Conservation (phyloP, 2,797 vertebrate genomes). For the Scolopax rusticola region DNA sequence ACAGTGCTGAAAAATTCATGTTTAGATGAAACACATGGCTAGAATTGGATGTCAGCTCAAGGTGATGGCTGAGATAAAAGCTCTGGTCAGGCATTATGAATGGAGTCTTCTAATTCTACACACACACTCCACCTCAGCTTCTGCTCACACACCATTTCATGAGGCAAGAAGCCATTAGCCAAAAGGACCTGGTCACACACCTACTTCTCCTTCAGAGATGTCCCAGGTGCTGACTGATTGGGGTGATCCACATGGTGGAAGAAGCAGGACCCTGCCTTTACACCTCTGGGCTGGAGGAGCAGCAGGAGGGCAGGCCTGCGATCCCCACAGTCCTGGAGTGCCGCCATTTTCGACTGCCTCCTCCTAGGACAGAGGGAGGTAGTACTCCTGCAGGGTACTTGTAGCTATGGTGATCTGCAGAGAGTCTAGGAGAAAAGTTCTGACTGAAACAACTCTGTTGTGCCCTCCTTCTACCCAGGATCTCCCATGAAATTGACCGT, state of each 20-base stretch:
- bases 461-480: too few relatives aligned
- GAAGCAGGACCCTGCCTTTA: neutral
- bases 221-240: rapidly evolving
- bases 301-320: neutral
- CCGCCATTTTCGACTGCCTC: neutral
- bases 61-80: neutral
- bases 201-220: neutral
- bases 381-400: neutral
- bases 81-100: too few relatives aligned
- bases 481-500: neutral
- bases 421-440: neutral
- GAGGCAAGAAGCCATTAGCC: neutral
- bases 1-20: too few relatives aligned
- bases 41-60: too few relatives aligned
- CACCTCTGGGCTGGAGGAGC: rapidly evolving
- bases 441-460: neutral
- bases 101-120: too few relatives aligned
- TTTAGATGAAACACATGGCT: too few relatives aligned
- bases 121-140: rapidly evolving
- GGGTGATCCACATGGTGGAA: neutral
- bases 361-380: rapidly evolving
- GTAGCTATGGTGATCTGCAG: rapidly evolving
- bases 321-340: neutral
- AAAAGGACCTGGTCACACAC: rapidly evolving
- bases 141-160: rapidly evolving